A percentile compares a stretch with the other conserved stretches of the same genome.
phyloP scores from a whole-genome alignment of 2,888 invertebrate genomes.

The Hypomecis punctinalis region DNA sequence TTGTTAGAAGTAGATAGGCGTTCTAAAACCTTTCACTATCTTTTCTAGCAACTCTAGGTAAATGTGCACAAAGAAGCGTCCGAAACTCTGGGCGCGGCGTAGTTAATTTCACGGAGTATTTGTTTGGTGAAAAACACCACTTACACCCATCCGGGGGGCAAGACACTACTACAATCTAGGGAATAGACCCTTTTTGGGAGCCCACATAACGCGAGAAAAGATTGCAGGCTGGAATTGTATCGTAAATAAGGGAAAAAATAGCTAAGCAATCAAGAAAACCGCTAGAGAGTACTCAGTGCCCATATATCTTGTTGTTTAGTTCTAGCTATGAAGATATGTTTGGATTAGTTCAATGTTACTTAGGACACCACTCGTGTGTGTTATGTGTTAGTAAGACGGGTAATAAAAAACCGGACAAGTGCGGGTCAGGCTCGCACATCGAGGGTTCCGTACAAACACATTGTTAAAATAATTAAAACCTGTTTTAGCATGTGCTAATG shows the following conservation, averaged over 20 bases:
- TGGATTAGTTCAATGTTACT: not conserved
- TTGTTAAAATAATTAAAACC: too few relatives aligned
- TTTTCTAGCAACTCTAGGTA: constrained; percentile 11
- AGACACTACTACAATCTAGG: constrained; percentile 49
- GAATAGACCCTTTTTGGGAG: constrained; percentile 47
- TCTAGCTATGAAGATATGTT: not conserved
- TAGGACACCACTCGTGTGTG: not conserved
- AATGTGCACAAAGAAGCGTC: constrained; percentile 47
- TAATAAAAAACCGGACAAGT: too few relatives aligned
- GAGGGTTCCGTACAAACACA: too few relatives aligned
- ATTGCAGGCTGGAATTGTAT: constrained; percentile 33
- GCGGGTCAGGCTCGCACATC: too few relatives aligned
- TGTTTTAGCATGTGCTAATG: too few relatives aligned
- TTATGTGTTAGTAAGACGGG: not conserved
- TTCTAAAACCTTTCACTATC: not conserved
- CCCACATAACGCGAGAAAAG: constrained; percentile 41
- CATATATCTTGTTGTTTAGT: constrained; percentile 10
- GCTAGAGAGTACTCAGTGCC: constrained; percentile 8
- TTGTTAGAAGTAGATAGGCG: not conserved
- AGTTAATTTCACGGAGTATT: constrained; percentile 78
- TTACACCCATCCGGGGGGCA: constrained; percentile 58
- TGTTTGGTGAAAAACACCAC: constrained; percentile 70
- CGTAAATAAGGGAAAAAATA: constrained; percentile 38
- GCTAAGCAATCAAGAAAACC: constrained; percentile 17
- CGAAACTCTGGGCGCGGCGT: constrained; percentile 61